A percentile compares a stretch with the other conserved stretches of the same genome.
phyloP scores from a whole-genome alignment of 2,797 vertebrate species.

The Sphaeramia orbicularis region DNA sequence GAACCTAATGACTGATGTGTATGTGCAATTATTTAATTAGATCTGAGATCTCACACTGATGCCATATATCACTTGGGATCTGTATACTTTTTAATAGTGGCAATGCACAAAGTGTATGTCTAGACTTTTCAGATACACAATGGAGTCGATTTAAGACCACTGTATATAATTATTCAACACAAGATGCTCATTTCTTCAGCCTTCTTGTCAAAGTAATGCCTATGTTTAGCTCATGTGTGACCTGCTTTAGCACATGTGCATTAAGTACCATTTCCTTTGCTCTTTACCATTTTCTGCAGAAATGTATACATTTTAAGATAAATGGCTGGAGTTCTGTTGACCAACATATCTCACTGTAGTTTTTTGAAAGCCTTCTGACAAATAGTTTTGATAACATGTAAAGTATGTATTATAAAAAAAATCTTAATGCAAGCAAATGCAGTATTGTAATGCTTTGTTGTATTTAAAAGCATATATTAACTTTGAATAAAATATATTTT shows the following conservation, averaged over 20 bases:
- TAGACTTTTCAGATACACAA: neutral
- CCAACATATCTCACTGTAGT: slow-evolving; percentile 39
- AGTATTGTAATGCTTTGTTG: slow-evolving; percentile 71
- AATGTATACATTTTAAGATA: slow-evolving; percentile 10
- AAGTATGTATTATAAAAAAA: slow-evolving; percentile 49
- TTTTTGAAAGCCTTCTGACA: slow-evolving; percentile 40
- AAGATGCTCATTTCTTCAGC: neutral
- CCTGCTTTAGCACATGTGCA: slow-evolving; percentile 12
- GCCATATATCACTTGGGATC: slow-evolving; percentile 13
- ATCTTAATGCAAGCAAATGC: slow-evolving; percentile 49
- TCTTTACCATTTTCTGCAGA: slow-evolving; percentile 1
- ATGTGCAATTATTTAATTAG: slow-evolving; percentile 14
- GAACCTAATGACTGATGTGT: slow-evolving; percentile 3
- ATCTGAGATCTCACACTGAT: slow-evolving; percentile 1
- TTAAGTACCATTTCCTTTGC: slow-evolving; percentile 12
- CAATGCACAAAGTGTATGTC: neutral
- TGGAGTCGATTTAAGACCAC: slow-evolving; percentile 6
- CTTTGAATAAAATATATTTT: slow-evolving; percentile 82
- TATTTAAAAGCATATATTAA: slow-evolving; percentile 78
- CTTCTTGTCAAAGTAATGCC: neutral
- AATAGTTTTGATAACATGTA: slow-evolving; percentile 60
- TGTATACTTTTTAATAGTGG: slow-evolving; percentile 18
- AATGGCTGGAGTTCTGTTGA: slow-evolving; percentile 18
- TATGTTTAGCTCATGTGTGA: slow-evolving; percentile 27
- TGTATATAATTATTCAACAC: slow-evolving; percentile 20